Percentiles rank a stretch among this genome's conserved stretches.
These are phyloP conservation scores for Polypedilum pembai DNA, from an alignment of 1,140 invertebrate genomes.

Conservation along the genomic window DNA sequence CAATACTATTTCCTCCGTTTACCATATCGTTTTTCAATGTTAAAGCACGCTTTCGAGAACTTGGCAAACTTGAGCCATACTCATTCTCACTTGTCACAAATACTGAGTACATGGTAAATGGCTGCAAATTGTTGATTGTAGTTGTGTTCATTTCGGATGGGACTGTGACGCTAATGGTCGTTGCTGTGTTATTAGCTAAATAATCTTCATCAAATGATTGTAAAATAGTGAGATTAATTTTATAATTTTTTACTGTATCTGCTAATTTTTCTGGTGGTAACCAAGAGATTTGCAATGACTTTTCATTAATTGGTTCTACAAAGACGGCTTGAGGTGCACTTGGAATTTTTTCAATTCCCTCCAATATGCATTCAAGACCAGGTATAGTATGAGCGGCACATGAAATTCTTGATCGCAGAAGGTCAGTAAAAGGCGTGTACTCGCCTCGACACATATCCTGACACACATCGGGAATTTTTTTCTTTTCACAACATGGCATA, in stretches of 20 bases:
- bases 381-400: slow-evolving; percentile 74
- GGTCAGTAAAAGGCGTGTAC: slow-evolving; percentile 73
- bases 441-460: slow-evolving; percentile 78
- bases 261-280: slow-evolving; percentile 51
- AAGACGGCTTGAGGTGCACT: slow-evolving; percentile 60
- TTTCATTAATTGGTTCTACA: slow-evolving; percentile 61
- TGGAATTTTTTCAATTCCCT: slow-evolving; percentile 70
- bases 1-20: slow-evolving; percentile 32
- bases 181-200: slow-evolving; percentile 32
- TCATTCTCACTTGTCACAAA: slow-evolving; percentile 62
- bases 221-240: slow-evolving; percentile 63
- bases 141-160: slow-evolving; percentile 50
- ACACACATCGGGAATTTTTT: slow-evolving; percentile 72
- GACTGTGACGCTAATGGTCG: slow-evolving; percentile 42
- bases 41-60: slow-evolving; percentile 51
- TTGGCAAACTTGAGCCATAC: slow-evolving; percentile 65
- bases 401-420: slow-evolving; percentile 72
- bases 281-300: slow-evolving; percentile 63
- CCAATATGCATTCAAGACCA: slow-evolving; percentile 69
- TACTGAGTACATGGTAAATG: slow-evolving; percentile 76
- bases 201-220: slow-evolving; percentile 53
- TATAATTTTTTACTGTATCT: slow-evolving; percentile 57
- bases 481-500: slow-evolving; percentile 71
- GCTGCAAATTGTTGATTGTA: slow-evolving; percentile 52
- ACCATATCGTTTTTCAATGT: slow-evolving; percentile 32